Evolutionary conservation across 2,113 vertebrate genomes (phyloP).

Genomic region (Petrocephalus zakoni): DNA sequence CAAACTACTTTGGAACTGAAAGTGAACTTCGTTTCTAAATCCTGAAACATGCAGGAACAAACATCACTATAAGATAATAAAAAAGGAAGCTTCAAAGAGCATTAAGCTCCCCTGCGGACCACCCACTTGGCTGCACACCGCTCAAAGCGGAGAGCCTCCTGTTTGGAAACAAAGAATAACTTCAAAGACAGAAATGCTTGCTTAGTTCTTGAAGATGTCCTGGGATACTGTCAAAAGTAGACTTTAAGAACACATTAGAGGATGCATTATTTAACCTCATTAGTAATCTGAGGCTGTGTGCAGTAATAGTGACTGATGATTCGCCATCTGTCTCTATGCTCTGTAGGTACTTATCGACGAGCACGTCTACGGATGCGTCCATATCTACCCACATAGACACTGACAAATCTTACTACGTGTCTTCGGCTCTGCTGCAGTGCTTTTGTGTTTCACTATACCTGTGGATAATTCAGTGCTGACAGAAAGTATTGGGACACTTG

Average conservation of each 20-base stretch:
- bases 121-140: neutral
- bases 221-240: neutral
- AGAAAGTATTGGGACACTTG: neutral
- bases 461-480: neutral
- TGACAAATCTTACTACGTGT: neutral
- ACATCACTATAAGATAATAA: neutral
- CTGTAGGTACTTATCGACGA: neutral
- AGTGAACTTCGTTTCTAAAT: neutral
- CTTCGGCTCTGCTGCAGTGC: neutral
- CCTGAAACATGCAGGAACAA: neutral
- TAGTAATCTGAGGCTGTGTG: neutral
- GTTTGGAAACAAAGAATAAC: neutral
- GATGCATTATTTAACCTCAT: neutral
- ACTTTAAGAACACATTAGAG: neutral
- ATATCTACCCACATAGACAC: neutral
- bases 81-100: neutral
- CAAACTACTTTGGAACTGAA: neutral
- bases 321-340: no score
- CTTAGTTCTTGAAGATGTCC: neutral
- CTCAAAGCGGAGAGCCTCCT: neutral
- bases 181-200: neutral
- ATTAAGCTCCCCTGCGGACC: neutral
- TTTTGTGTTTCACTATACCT: neutral
- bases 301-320: neutral
- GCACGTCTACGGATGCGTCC: neutral